Percentiles rank a stretch among this genome's conserved stretches.
Evolutionary conservation across 1,140 invertebrate species (phyloP).

Genomic region (Diorhabda sublineata): DNA sequence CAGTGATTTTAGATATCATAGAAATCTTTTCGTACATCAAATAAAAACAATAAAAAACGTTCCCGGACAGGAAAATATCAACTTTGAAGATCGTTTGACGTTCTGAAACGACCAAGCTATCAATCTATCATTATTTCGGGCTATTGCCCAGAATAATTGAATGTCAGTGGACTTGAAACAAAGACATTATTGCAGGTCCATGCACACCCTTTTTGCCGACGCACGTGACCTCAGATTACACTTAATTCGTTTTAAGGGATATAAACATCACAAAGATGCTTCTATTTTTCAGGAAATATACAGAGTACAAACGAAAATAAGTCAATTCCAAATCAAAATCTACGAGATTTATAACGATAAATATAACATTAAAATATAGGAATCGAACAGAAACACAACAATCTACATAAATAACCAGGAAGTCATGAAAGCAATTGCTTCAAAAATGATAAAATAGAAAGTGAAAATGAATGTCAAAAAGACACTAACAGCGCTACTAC

Average conservation of each 20-base stretch:
- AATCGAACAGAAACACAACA: no score
- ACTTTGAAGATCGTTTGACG: background rate
- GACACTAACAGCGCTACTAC: no score
- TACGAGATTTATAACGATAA: no score
- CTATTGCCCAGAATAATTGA: constrained; percentile 48
- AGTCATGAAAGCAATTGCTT: no score
- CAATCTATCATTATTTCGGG: constrained; percentile 43
- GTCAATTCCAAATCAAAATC: no score
- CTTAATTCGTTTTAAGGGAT: constrained; percentile 28
- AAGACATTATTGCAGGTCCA: constrained; percentile 43
- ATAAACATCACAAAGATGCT: constrained; percentile 28
- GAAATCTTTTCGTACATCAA: no score
- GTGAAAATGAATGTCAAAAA: no score
- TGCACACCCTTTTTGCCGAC: constrained; percentile 34
- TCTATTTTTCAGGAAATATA: background rate
- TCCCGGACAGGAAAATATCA: background rate
- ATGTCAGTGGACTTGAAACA: constrained; percentile 47
- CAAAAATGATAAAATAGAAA: no score
- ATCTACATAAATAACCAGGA: no score
- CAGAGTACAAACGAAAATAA: no score
- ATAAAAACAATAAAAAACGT: background rate
- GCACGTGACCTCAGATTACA: constrained; percentile 41
- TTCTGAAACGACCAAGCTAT: constrained; percentile 31
- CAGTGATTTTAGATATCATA: no score
- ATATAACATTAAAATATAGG: no score